These are phyloP conservation scores for Schizothorax lantsangensis DNA, from an alignment of 2,797 vertebrate species.

Conservation along the genomic window DNA sequence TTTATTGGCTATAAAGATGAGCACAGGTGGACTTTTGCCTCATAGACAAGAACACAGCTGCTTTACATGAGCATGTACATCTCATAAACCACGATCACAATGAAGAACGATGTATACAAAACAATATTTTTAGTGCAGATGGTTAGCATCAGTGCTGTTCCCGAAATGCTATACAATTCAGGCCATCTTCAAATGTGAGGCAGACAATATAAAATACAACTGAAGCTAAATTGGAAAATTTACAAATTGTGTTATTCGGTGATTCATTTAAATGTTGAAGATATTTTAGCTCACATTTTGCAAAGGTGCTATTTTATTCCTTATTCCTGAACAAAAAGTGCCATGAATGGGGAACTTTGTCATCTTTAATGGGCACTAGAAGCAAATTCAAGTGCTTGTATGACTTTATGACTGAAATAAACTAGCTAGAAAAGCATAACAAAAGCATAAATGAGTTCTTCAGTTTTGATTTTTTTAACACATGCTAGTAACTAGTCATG, in stretches of 20 bases:
- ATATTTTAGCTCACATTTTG: neutral
- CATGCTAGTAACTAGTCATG: neutral
- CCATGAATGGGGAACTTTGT: neutral
- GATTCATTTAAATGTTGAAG: neutral
- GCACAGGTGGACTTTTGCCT: constrained; percentile 61
- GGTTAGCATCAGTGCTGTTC: neutral
- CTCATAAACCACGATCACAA: constrained; percentile 13
- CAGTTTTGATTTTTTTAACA: neutral
- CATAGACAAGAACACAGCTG: constrained; percentile 41
- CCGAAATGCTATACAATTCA: neutral
- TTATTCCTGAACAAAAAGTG: neutral
- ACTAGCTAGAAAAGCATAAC: neutral
- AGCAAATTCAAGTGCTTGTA: neutral
- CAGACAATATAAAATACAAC: neutral
- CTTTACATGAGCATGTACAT: neutral
- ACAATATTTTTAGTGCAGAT: neutral
- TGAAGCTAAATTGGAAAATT: neutral
- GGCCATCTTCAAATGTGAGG: neutral
- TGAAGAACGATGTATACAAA: neutral
- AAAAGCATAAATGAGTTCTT: neutral
- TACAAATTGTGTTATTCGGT: neutral
- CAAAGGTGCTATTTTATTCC: neutral
- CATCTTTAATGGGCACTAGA: neutral
- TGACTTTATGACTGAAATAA: neutral
- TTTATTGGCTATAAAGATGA: constrained; percentile 61